phyloP scores from a whole-genome alignment of 1,140 invertebrate genomes.

The Coenobita brevimanus region DNA sequence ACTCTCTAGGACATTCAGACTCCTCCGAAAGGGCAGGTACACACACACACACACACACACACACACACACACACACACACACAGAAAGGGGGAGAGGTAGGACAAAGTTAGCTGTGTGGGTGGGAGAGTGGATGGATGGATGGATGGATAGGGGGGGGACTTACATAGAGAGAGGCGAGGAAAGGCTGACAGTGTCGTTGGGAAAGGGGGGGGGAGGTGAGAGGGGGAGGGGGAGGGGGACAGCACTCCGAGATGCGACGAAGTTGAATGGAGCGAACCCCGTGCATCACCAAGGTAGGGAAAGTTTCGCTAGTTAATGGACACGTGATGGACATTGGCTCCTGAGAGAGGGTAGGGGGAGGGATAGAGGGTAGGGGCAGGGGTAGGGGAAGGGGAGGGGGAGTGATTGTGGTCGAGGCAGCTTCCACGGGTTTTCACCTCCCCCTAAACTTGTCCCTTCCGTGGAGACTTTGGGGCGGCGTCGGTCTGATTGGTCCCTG shows the following conservation, averaged over 20 bases:
- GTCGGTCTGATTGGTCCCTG: too few relatives aligned
- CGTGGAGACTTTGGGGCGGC: too few relatives aligned
- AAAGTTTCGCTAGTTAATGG: slow-evolving; percentile 50
- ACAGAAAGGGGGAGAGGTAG: too few relatives aligned
- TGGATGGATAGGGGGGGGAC: too few relatives aligned
- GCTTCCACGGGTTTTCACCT: neutral
- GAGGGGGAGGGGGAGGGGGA: too few relatives aligned
- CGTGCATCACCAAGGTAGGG: slow-evolving; percentile 39
- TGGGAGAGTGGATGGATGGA: too few relatives aligned
- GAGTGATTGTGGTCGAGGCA: slow-evolving; percentile 5
- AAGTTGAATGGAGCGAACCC: slow-evolving; percentile 46
- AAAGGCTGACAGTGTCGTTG: too few relatives aligned
- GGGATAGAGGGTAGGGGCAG: slow-evolving; percentile 24
- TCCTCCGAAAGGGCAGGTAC: neutral
- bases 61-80: too few relatives aligned
- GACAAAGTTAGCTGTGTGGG: too few relatives aligned
- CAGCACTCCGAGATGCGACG: slow-evolving; percentile 32
- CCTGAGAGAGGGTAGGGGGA: neutral
- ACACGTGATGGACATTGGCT: slow-evolving; percentile 56
- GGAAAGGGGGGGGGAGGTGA: too few relatives aligned
- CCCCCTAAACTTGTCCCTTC: neutral
- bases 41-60: too few relatives aligned
- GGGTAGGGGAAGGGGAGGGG: neutral
- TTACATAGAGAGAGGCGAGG: too few relatives aligned
- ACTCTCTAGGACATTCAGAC: slow-evolving; percentile 37